Base-by-base conservation (phyloP, 2,888 invertebrate species). In the Ormyrus pomaceus region DNA sequence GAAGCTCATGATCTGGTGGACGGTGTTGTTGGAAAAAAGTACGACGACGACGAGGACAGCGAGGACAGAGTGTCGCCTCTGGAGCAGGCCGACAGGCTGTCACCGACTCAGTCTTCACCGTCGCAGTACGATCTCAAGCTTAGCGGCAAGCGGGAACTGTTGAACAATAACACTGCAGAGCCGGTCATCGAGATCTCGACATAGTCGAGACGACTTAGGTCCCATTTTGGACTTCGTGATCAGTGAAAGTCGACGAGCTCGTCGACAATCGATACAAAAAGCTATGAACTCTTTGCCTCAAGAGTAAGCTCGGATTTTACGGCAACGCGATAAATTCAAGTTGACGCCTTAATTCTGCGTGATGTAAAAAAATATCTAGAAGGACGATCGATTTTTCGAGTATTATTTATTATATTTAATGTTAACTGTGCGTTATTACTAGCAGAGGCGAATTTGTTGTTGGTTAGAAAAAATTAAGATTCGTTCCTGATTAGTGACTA, bases 161-260 rank as follows among this genome's bases (percentile, higher is more conserved):
- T 93, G 73, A 93, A 93, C 85, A 94, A 93, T 86, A 94, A 93
- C 87, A 91, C 90, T 11, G 85, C 90, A 4, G 93, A 94, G 84
- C 92, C 92, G 79, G 91, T 92, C 68, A 93, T 94, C 82, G 93
- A 93, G 87, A 92, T 93, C 84, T 91, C 93, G 76, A 93, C 93
- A 91, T 94, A 93, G 92, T 91, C 86, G 77, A 83, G 58, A 19
- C 51, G 53, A 13, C 48, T 34, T 4, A 34, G 34, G 71, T 48
- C 68, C 45, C 55, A 58, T 8, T n/a, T 51, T 46, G 34, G 34
- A 34, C 34, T 4, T 4, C 34, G 34, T 34, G 34, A 34, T 34
- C 1, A 65, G 8, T 34, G 58, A 48, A 6, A 58, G n/a, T 48
- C 6, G 46, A n/a, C 45, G 55, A 48, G 45, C 62, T 59, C 13